Percentiles rank a stretch among this genome's conserved stretches.
Conservation (phyloP, 2,797 vertebrate genomes). For the Taeniopygia guttata region DNA sequence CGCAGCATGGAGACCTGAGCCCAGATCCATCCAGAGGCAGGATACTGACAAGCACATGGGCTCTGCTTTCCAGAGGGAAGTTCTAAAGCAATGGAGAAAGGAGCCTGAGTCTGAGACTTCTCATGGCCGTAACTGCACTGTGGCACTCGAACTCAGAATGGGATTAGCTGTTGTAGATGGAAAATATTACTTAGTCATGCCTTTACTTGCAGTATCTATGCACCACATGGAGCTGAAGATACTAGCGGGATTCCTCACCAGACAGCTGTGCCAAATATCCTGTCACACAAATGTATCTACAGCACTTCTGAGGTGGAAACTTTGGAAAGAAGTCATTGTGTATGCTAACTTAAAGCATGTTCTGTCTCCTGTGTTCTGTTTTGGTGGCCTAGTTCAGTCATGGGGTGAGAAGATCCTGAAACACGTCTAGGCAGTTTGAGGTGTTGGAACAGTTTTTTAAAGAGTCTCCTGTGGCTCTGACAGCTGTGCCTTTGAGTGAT, state of each 20-base stretch:
- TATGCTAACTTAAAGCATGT: constrained; percentile 26
- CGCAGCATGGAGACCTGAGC: neutral
- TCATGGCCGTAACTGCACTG: neutral
- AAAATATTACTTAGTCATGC: constrained; percentile 57
- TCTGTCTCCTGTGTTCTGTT: constrained; percentile 22
- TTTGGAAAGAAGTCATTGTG: constrained; percentile 27
- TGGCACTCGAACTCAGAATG: neutral
- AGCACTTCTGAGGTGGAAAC: constrained; percentile 25
- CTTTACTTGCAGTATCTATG: constrained; percentile 58
- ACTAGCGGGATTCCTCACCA: neutral
- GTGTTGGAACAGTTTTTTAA: neutral
- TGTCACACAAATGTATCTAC: neutral
- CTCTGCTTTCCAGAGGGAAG: constrained; percentile 35
- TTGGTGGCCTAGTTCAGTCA: constrained; percentile 1
- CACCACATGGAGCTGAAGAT: constrained; percentile 20
- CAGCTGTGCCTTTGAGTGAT: neutral
- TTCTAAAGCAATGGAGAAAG: neutral
- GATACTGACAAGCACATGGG: neutral
- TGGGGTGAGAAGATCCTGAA: neutral
- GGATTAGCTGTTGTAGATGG: constrained; percentile 6
- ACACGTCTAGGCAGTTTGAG: neutral
- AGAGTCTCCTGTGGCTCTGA: neutral
- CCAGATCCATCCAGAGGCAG: neutral
- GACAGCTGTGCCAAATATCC: constrained; percentile 59
- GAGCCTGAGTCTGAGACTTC: constrained; percentile 16